A percentile compares a stretch with the other conserved stretches of the same genome.
phyloP scores from a whole-genome alignment of 2,888 invertebrate genomes.

The Shargacucullia verbasci region DNA sequence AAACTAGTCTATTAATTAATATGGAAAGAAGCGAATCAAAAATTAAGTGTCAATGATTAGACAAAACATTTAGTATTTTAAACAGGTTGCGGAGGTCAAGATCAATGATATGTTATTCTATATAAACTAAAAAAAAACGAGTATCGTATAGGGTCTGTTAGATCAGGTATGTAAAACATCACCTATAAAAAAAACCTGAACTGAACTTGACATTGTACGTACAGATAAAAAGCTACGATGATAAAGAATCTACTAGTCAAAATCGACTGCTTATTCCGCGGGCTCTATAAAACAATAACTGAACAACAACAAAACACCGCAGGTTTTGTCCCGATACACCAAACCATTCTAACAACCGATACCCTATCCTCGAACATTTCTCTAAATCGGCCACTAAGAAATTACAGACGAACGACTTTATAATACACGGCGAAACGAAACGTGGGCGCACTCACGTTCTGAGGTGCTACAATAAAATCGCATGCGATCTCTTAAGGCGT shows the following conservation, averaged over 20 bases:
- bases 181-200: too few species aligned
- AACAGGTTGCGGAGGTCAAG: too few species aligned
- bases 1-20: too few species aligned
- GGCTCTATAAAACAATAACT: slow-evolving; percentile 7
- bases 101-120: too few species aligned
- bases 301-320: background rate
- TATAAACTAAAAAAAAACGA: too few species aligned
- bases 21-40: too few species aligned
- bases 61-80: too few species aligned
- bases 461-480: slow-evolving; percentile 70
- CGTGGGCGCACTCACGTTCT: slow-evolving; percentile 74
- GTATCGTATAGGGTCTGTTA: too few species aligned
- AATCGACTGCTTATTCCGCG: background rate
- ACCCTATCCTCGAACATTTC: slow-evolving; percentile 19
- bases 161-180: too few species aligned
- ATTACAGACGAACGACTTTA: slow-evolving; percentile 46
- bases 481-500: slow-evolving; percentile 68
- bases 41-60: too few species aligned
- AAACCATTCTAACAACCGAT: slow-evolving; percentile 7
- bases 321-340: slow-evolving; percentile 4
- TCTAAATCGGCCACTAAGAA: slow-evolving; percentile 12
- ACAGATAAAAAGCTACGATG: background rate
- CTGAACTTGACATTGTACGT: too few species aligned
- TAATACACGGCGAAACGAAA: slow-evolving; percentile 46
- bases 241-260: background rate